Evolutionary conservation across 2,113 vertebrate species (phyloP).

Genomic region (Pampusana beccarii): DNA sequence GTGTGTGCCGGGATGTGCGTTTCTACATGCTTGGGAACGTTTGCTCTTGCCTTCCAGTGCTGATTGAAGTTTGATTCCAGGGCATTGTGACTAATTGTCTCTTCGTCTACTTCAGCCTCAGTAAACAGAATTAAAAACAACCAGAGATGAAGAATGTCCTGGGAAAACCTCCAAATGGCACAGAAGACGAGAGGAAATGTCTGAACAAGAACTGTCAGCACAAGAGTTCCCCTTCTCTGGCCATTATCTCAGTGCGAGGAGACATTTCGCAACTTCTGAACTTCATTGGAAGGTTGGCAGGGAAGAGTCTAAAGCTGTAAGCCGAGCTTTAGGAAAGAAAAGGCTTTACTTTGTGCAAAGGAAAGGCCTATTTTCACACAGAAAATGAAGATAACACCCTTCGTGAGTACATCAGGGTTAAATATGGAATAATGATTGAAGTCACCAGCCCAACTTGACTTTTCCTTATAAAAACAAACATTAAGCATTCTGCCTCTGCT

Average conservation of each 20-base stretch:
- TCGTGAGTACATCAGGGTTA: neutral
- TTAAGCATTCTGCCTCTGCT: neutral
- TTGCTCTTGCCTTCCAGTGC: slow-evolving; percentile 38
- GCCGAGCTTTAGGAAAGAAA: neutral
- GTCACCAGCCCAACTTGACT: neutral
- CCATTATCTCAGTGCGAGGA: neutral
- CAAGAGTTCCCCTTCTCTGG: slow-evolving; percentile 10
- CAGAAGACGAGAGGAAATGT: slow-evolving; percentile 25
- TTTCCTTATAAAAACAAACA: neutral
- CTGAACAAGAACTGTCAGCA: slow-evolving; percentile 43
- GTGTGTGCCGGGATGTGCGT: neutral
- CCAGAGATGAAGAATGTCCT: slow-evolving; percentile 61
- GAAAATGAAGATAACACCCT: neutral
- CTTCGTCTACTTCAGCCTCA: slow-evolving; percentile 49
- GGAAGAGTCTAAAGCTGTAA: neutral
- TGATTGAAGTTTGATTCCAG: slow-evolving; percentile 58
- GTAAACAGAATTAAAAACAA: slow-evolving; percentile 64
- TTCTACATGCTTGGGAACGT: slow-evolving; percentile 4
- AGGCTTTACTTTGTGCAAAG: neutral
- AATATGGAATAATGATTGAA: neutral
- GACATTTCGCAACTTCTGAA: neutral
- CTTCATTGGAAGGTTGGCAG: neutral
- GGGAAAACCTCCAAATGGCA: slow-evolving; percentile 65
- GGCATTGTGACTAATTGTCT: slow-evolving; percentile 53
- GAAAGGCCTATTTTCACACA: neutral